Base-by-base conservation (phyloP, 2,797 vertebrate genomes). In the Sternotherus odoratus region DNA sequence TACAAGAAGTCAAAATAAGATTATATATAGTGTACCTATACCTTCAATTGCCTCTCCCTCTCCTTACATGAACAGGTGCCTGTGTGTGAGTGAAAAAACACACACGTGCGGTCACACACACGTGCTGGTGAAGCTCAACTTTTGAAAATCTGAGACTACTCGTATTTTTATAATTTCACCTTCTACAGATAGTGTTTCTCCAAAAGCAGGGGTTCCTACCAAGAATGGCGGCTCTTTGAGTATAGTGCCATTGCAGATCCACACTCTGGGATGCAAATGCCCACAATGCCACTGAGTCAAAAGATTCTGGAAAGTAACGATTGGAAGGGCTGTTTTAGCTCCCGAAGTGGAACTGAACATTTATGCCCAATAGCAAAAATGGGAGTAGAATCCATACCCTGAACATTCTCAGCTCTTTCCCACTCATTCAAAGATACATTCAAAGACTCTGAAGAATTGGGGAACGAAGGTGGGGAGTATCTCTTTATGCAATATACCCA, bases 291-390 rank as follows among this genome's bases (percentile, higher is more conserved):
- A 74, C 85, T 72, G 69, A 63, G 78, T 50, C 33, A 90, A 86
- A 90, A 93, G 6, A 8, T 51, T 23, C 23, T 51, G 26, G 15
- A 6, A 83, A 83, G 3, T 60, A 54, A 8, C 23, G 88, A 74
- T 21, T 5, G 4, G 5, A 8, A 19, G 53, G 23, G 30, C 8
- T 63, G 5, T 28, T 89, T 78, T 5, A 78, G 4, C 12, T 82
- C 16, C 72, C 57, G 75, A 92, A 91, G 87, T 48, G 7, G 24
- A 74, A 94, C 85, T 79, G 3, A 82, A 85, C 83, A 89, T 89
- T 93, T 72, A 79, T 48, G 77, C 8, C 46, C 6, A 82, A 53
- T 10, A 82, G 86, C 21, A 90, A 63, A 2, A 78, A 72, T 33
- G 12, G 54, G 10, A 48, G 60, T 33, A 75, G 46, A 83, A 12